phyloP scores from a whole-genome alignment of 2,113 vertebrate species.

The Dascyllus trimaculatus region DNA sequence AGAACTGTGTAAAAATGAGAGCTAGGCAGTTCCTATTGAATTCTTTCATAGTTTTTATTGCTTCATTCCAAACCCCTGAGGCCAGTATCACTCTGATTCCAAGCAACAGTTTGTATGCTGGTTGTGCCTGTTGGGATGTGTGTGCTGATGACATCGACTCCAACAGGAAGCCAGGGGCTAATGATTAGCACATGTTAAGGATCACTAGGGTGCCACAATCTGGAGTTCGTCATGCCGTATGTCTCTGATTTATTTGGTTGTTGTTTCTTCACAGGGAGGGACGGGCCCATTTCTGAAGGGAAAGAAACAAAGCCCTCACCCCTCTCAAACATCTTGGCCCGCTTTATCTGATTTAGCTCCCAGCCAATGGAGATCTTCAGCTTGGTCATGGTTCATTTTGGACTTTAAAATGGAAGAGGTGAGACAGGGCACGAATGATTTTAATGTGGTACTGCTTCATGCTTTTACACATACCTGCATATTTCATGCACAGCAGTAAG shows the following conservation, averaged over 20 bases:
- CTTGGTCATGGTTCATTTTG: conserved; percentile 58
- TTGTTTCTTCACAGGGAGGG: conserved; percentile 67
- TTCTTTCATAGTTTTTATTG: conserved; percentile 64
- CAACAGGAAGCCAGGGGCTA: conserved; percentile 83
- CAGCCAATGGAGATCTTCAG: conserved; percentile 41
- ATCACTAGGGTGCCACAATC: conserved; percentile 78
- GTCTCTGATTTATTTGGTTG: conserved; percentile 81
- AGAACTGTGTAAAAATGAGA: conserved; percentile 30
- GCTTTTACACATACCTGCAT: not conserved
- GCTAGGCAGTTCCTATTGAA: conserved; percentile 46
- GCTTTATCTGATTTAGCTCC: conserved; percentile 58
- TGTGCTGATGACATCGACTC: conserved; percentile 79
- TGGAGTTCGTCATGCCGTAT: conserved; percentile 73
- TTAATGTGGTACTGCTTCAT: conserved; percentile 18
- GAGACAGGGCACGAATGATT: conserved; percentile 13
- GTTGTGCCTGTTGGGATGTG: conserved; percentile 69
- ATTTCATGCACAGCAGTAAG: not conserved
- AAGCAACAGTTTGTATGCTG: conserved; percentile 67
- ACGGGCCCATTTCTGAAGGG: conserved; percentile 40
- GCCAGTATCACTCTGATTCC: conserved; percentile 53
- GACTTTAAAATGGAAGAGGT: conserved; percentile 44
- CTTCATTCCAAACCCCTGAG: conserved; percentile 63
- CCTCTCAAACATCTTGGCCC: conserved; percentile 36
- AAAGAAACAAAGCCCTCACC: conserved; percentile 29
- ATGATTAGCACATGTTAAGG: conserved; percentile 84